Percentiles rank a stretch among this genome's conserved stretches.
phyloP scores from a whole-genome alignment of 35 echinoderm and acorn worm species.

The Ophiothrix spiculata region DNA sequence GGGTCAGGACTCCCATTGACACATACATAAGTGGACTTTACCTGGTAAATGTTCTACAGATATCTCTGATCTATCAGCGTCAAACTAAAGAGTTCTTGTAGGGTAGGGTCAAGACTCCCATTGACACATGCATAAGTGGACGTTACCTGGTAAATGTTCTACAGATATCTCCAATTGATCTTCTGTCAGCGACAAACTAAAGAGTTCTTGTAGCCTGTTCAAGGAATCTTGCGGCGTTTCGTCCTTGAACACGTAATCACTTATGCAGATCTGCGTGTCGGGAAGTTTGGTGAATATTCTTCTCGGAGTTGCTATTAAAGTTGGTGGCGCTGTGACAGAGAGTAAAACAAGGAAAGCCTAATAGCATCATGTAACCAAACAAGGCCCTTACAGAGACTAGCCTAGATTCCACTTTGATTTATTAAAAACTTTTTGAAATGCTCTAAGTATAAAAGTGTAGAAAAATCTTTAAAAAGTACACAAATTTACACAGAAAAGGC shows the following conservation, averaged over 20 bases:
- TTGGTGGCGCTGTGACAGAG: constrained; percentile 44
- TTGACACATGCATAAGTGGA: too few relatives aligned
- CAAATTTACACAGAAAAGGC: too few relatives aligned
- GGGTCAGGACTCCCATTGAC: too few relatives aligned
- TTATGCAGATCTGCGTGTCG: constrained; percentile 47
- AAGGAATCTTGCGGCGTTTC: constrained; percentile 58
- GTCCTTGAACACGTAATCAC: constrained; percentile 86
- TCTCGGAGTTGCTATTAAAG: constrained; percentile 78
- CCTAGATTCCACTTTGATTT: background rate
- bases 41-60: too few relatives aligned
- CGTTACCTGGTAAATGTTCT: constrained; percentile 85
- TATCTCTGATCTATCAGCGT: too few relatives aligned
- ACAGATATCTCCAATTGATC: constrained; percentile 68
- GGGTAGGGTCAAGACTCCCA: too few relatives aligned
- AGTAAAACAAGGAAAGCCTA: too few relatives aligned
- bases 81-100: too few relatives aligned
- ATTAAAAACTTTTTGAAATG: too few relatives aligned
- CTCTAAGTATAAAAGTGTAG: too few relatives aligned
- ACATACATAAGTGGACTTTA: too few relatives aligned
- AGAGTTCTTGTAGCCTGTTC: constrained; percentile 64
- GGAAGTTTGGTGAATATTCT: constrained; percentile 66
- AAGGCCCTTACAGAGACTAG: background rate
- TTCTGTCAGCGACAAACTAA: constrained; percentile 47
- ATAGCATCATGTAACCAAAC: background rate
- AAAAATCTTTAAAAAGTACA: too few relatives aligned